Evolutionary conservation across 2,888 invertebrate genomes (phyloP), one percentile per base, ranked within the genome.

Genomic region (Apamea sordens): DNA sequence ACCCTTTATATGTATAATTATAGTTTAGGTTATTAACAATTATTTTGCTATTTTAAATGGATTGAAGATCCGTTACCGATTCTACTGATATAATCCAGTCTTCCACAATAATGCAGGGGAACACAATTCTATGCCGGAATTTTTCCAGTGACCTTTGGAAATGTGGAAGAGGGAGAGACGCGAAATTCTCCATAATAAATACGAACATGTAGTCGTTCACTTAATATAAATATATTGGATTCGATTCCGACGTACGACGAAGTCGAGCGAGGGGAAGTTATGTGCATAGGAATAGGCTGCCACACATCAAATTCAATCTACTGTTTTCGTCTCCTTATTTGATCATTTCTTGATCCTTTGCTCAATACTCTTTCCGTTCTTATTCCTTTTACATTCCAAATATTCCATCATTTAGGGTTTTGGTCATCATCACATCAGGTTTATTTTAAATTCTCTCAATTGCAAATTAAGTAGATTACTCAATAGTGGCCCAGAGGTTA

Each of bases 171-270:
- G 69, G 61, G 53, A 56, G 53, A 59, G 32, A 44, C 41, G 71
- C 21, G 32, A 32, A 73, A 80, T 56, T 79, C 61, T 71, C 75
- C 36, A 41, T 63, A 76, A 85, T 67, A 83, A 68, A 80, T 80
- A 68, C 53, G 53, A 63, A 36, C 61, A 47, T 47, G 41, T 56
- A 68, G 73, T 63, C 65, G 79, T 56, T 73, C 80, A 72, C 79
- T 80, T 82, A 77, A 82, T 84, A n/a, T n/a, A n/a, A 82, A 83
- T 79, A 79, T 79, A 83, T 83, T 84, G 70, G 41, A 84, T 71
- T 84, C 80, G 61, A 80, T 56, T 59, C 53, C 85, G 75, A 50
- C 61, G 44, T 36, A 36, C 70, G n/a, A 36, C 47, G n/a, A 69
- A 79, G 78, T 68, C 21, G 18, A 13, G 36, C 61, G 68, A 84